Base-by-base conservation (phyloP, 2,888 invertebrate genomes). In the Parnassius smintheus region DNA sequence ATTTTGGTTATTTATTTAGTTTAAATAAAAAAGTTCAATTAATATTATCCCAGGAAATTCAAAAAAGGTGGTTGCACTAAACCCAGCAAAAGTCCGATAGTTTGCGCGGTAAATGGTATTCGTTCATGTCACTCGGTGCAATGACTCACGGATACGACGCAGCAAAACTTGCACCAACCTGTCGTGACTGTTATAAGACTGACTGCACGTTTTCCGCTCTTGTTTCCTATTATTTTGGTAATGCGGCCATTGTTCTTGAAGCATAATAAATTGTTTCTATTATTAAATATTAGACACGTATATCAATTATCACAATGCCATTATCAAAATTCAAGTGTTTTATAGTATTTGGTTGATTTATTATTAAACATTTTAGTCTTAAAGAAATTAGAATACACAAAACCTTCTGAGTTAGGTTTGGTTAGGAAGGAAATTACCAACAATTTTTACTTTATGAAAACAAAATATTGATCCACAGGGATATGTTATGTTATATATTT, bases 81-180 rank as follows among this genome's bases (percentile, higher is more conserved):
- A 48, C 8, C 48, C 13, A 48, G 4, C 48, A 35, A 35, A 35
- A 48, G 13, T 48, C 8, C n/a, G 48, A 13, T 12, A 8, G 11
- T 11, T n/a, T n/a, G 13, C n/a, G 13, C 9, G 2, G n/a, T 50
- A 22, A 50, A 13, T 35, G 35, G 25, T 52, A 35, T 35, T 18
- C 7, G 35, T 35, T 12, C 51, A 25, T 45, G 48, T 12, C 25
- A 49, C 12, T 61, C 35, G 45, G 25, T 59, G 56, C 62, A 62
- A 35, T 62, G 62, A 62, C 22, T 62, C 62, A 57, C 41, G 48
- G n/a, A 13, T 10, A 44, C 52, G 22, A n/a, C 58, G 9, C 49
- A 41, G 57, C 50, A 25, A 49, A 49, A 62, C 62, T 25, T 62
- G 62, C 58, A 49, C 49, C 42, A 35, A 62, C 62, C 42, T 62